Base-by-base conservation (phyloP, 30 jellyfish, hydroid and myxozoan genomes). In the Nemopilema nomurai region DNA sequence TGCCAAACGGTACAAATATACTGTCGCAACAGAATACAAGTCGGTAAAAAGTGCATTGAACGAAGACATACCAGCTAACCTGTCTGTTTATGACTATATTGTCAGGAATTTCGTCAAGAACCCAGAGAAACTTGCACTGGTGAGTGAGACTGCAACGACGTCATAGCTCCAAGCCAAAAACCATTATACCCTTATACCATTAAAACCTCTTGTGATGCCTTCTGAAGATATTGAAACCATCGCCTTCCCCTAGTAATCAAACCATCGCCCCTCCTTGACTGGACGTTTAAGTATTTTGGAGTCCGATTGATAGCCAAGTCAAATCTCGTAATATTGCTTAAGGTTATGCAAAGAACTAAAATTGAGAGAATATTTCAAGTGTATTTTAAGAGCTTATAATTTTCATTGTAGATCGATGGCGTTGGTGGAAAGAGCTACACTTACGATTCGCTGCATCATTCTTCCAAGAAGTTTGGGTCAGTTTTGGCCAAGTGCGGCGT, bases 351-450 rank as follows among this genome's bases (percentile, higher is more conserved):
- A n/a, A n/a, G n/a, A n/a, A n/a, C n/a, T n/a, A n/a, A n/a, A n/a
- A n/a, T n/a, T n/a, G n/a, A n/a, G n/a, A n/a, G n/a, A n/a, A n/a
- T n/a, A n/a, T 23, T 8, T 69, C 6, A 69, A 69, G 24, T n/a
- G n/a, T n/a, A n/a, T n/a, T n/a, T n/a, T n/a, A n/a, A n/a, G n/a
- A 41, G 24, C 9, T 13, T 71, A 29, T 1, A 1, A 19, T 71
- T 41, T 32, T 77, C 8, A 19, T 81, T 69, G 4, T 53, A 91
- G 97, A 79, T 80, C 74, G 97, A 91, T 80, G 97, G 90, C 0
- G 65, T 85, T 31, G 16, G 93, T 19, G 98, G 96, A n/a, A 69
- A 62, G 24, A 41, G 77, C 30, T 51, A 67, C 63, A 69, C 96
- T 0, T 91, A 72, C 41, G 82, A 41, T 19, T 81, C 62, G 19